These are phyloP conservation scores for Diglossa brunneiventris DNA, from an alignment of 2,113 vertebrate species.

Conservation along the genomic window DNA sequence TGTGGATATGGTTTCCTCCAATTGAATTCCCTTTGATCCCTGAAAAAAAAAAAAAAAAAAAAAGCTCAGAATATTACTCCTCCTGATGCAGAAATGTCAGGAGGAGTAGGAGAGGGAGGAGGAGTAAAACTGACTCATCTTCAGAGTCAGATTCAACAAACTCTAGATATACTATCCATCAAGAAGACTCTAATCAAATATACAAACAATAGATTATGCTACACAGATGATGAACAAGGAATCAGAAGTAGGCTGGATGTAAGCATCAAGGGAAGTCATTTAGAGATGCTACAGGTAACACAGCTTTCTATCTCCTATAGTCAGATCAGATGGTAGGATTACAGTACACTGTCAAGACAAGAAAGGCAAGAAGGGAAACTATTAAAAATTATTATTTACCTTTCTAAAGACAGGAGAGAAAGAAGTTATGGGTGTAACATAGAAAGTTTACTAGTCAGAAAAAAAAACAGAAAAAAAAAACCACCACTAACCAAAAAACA, in stretches of 20 bases:
- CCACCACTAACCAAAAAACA: too few relatives aligned
- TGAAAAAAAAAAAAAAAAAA: background rate
- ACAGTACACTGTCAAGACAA: background rate
- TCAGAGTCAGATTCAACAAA: conserved; percentile 39
- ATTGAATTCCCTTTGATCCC: conserved; percentile 22
- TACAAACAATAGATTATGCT: background rate
- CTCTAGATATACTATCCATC: background rate
- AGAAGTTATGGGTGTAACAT: background rate
- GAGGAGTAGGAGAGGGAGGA: conserved; percentile 19
- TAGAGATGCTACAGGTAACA: background rate
- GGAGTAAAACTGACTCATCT: conserved; percentile 59
- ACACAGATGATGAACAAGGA: background rate
- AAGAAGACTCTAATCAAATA: background rate
- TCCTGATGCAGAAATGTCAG: conserved; percentile 46
- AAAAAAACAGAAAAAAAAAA: background rate
- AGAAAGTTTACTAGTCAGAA: background rate
- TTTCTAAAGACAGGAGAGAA: background rate
- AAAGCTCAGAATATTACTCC: conserved; percentile 12
- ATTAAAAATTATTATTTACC: background rate
- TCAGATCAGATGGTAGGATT: background rate
- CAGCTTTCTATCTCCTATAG: background rate
- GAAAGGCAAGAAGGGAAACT: background rate
- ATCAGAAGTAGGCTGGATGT: background rate
- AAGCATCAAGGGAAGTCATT: background rate
- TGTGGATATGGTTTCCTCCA: background rate